Percentiles rank a stretch among this genome's conserved stretches.
phyloP scores from a whole-genome alignment of 2,113 vertebrate genomes.

The Megaceryle torquata region DNA sequence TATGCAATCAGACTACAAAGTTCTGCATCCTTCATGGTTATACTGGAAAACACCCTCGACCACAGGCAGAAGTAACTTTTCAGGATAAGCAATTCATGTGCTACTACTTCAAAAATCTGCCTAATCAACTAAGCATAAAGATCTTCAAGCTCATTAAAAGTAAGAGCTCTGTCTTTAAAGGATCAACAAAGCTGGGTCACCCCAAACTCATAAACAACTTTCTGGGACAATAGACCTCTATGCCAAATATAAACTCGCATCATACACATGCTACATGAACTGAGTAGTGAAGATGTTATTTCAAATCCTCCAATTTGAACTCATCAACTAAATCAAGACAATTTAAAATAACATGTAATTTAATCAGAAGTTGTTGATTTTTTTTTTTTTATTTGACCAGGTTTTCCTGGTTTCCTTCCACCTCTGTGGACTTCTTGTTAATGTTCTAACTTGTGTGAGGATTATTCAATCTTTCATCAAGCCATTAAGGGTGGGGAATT shows the following conservation, averaged over 20 bases:
- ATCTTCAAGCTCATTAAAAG: constrained; percentile 21
- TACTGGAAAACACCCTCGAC: background rate
- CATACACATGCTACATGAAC: background rate
- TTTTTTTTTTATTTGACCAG: background rate
- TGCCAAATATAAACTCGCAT: background rate
- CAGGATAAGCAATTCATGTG: background rate
- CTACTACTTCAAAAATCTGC: background rate
- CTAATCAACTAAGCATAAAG: constrained; percentile 12
- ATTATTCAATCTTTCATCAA: constrained; percentile 4
- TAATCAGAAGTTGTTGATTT: constrained; percentile 38
- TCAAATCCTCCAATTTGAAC: background rate
- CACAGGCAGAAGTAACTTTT: background rate
- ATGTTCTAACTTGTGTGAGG: no score
- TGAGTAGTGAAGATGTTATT: background rate
- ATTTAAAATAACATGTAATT: constrained; percentile 16
- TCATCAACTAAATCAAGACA: background rate
- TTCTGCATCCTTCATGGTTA: background rate
- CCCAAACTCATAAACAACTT: constrained; percentile 8
- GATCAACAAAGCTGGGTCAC: constrained; percentile 15
- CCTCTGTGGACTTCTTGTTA: background rate
- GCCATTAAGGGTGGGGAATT: constrained; percentile 24
- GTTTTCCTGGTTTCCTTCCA: background rate
- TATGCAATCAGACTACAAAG: background rate
- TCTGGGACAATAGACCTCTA: background rate
- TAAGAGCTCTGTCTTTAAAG: background rate